Percentiles rank a stretch among this genome's conserved stretches.
These are phyloP conservation scores for Laterallus jamaicensis DNA, from an alignment of 2,113 vertebrate species.

Conservation along the genomic window DNA sequence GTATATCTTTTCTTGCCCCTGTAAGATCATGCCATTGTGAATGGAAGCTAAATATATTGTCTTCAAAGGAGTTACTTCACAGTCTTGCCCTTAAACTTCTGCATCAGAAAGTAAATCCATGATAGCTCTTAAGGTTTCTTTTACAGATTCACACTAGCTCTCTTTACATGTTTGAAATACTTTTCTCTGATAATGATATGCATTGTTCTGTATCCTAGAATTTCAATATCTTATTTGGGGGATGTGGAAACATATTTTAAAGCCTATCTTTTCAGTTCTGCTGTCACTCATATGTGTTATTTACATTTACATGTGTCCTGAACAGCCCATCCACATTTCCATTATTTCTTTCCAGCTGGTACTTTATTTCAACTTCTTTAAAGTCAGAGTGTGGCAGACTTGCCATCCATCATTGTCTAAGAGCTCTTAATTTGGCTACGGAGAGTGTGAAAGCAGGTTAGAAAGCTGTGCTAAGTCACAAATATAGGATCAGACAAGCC, in stretches of 20 bases:
- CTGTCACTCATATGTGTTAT: neutral
- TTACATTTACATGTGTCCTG: constrained; percentile 6
- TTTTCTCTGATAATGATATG: neutral
- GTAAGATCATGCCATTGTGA: neutral
- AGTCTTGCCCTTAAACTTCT: neutral
- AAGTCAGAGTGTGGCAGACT: constrained; percentile 14
- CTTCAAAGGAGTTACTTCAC: neutral
- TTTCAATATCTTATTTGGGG: neutral
- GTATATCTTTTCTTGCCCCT: neutral
- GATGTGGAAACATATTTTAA: neutral
- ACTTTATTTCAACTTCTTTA: constrained; percentile 55
- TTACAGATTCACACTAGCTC: neutral
- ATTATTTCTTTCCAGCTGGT: constrained; percentile 23
- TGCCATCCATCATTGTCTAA: constrained; percentile 32
- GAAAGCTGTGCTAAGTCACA: neutral
- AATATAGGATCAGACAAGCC: constrained; percentile 47
- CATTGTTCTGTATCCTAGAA: neutral
- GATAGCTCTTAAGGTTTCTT: neutral
- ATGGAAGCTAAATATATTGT: neutral
- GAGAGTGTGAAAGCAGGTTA: neutral
- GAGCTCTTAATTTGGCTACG: neutral
- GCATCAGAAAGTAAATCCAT: neutral
- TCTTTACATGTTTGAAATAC: neutral
- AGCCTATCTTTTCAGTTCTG: neutral
- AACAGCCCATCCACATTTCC: constrained; percentile 22